phyloP scores from a whole-genome alignment of 35 echinoderm and acorn worm species.

The Anneissia japonica region DNA sequence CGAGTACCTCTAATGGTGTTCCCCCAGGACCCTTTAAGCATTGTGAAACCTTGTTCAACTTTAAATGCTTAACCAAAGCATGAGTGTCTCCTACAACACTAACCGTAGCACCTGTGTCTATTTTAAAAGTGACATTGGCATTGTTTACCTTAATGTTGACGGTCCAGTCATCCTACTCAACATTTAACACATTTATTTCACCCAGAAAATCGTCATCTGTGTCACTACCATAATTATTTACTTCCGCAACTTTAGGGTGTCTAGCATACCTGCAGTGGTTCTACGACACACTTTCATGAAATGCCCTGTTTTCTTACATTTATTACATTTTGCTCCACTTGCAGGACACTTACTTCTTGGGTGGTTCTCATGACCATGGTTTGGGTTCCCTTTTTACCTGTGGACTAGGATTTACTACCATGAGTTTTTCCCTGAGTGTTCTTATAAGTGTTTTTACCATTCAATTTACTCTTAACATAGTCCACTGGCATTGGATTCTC shows the following conservation, averaged over 20 bases:
- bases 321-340: not conserved
- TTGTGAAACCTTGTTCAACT: not conserved
- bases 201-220: constrained; percentile 15
- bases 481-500: not conserved
- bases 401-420: no score
- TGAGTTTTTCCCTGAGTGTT: not conserved
- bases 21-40: not conserved
- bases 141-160: not conserved
- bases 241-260: not conserved
- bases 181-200: constrained; percentile 1
- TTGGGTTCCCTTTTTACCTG: not conserved
- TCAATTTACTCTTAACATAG: not conserved
- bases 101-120: constrained; percentile 18
- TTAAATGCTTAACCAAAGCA: not conserved
- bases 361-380: not conserved
- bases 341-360: not conserved
- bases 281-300: not conserved
- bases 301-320: not conserved
- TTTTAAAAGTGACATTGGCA: not conserved
- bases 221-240: not conserved
- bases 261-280: not conserved
- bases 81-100: constrained; percentile 9
- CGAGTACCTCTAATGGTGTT: not conserved
- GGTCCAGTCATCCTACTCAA: constrained; percentile 6
- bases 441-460: not conserved